Percentiles rank a stretch among this genome's conserved stretches.
Conservation (phyloP, 2,113 vertebrate genomes). For the Stictonetta naevosa region DNA sequence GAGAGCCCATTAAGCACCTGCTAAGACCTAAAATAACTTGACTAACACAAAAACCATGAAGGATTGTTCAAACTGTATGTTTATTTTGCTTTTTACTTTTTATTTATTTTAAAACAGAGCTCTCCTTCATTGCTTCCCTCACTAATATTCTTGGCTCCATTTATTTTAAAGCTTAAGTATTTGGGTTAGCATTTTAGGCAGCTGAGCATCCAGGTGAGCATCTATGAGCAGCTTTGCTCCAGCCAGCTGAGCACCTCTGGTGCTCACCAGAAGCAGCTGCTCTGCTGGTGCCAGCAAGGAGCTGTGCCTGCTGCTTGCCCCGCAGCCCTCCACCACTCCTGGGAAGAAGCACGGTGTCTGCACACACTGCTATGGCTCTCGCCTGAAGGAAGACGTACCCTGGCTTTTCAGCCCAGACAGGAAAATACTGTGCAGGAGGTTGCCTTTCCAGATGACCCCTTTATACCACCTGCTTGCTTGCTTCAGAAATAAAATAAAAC, state of each 20-base stretch:
- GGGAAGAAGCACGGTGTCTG: background rate
- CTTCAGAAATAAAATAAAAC: background rate
- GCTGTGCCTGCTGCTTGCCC: background rate
- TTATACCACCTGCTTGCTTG: background rate
- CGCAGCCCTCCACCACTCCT: background rate
- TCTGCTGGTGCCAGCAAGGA: background rate
- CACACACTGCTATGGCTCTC: background rate
- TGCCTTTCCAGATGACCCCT: background rate
- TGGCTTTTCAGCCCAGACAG: background rate
- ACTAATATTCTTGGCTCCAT: background rate
- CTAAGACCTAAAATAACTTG: conserved; percentile 29
- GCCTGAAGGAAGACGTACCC: background rate
- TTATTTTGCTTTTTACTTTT: background rate
- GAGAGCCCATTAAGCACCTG: conserved; percentile 43
- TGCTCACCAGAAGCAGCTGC: background rate
- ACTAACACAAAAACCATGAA: background rate
- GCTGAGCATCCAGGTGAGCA: background rate
- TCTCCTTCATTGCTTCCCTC: background rate
- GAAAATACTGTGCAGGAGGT: background rate
- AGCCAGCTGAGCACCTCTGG: background rate
- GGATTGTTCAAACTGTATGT: background rate
- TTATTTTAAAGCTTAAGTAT: background rate
- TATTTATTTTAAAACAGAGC: background rate
- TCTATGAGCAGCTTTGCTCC: background rate
- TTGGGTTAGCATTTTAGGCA: background rate